phyloP scores from a whole-genome alignment of 2,797 vertebrate species.

The Arrhamphus sclerolepis region DNA sequence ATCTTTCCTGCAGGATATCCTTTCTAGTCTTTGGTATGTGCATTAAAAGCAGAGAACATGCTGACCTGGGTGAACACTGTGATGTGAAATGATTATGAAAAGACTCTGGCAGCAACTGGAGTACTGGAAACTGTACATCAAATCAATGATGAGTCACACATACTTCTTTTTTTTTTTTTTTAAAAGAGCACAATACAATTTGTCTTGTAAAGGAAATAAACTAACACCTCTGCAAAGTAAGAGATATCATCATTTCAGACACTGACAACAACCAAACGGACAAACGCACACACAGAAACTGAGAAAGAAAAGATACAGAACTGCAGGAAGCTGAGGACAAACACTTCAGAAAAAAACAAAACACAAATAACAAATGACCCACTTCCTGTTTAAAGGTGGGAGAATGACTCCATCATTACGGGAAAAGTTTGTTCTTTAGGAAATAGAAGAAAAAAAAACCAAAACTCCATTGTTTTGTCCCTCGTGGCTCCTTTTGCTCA shows the following conservation, averaged over 20 bases:
- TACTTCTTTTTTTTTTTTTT: slow-evolving; percentile 6
- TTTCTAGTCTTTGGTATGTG: slow-evolving; percentile 25
- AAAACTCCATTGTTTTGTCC: slow-evolving; percentile 45
- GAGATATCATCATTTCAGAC: neutral
- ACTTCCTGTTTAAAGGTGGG: slow-evolving; percentile 60
- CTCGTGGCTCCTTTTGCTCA: slow-evolving; percentile 15
- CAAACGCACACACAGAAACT: neutral
- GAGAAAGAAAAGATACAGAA: no score
- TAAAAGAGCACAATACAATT: neutral
- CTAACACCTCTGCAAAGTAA: slow-evolving; percentile 16
- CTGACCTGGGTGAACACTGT: slow-evolving; percentile 33
- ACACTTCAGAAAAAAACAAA: neutral
- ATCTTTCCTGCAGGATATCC: slow-evolving; percentile 3
- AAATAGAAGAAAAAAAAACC: slow-evolving; percentile 4
- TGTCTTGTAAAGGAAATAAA: neutral
- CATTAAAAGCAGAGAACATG: slow-evolving; percentile 11
- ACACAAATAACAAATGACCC: slow-evolving; percentile 54
- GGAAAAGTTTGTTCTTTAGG: slow-evolving; percentile 25
- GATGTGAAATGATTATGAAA: slow-evolving; percentile 4
- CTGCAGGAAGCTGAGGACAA: slow-evolving; percentile 51
- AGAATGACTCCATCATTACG: slow-evolving; percentile 40
- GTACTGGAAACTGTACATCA: neutral
- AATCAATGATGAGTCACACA: neutral
- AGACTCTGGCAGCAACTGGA: no score
- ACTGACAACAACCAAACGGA: neutral